phyloP scores from a whole-genome alignment of 1,140 invertebrate genomes.

The Aphidius gifuensis region DNA sequence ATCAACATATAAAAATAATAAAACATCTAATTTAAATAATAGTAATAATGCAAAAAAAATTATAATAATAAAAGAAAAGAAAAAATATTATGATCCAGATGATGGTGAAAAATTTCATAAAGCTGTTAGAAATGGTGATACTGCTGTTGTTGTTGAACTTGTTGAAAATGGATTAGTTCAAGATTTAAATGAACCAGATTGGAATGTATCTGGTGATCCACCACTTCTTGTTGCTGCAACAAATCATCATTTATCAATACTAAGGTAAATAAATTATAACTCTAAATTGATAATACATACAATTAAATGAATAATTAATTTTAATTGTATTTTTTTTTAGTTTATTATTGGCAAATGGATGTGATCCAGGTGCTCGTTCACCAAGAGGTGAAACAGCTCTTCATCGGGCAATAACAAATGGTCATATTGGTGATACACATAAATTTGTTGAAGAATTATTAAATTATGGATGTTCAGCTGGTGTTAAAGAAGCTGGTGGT shows the following conservation, averaged over 20 bases:
- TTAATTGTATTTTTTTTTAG: conserved; percentile 29
- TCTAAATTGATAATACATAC: not conserved
- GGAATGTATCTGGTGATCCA: conserved; percentile 50
- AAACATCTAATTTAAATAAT: not conserved
- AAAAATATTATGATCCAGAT: conserved; percentile 17
- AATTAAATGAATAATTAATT: conserved; percentile 3
- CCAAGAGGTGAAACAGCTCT: conserved; percentile 51
- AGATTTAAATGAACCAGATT: conserved; percentile 49
- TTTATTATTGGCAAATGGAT: conserved; percentile 43
- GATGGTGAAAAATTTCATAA: conserved; percentile 37
- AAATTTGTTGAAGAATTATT: conserved; percentile 46
- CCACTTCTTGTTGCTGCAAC: conserved; percentile 48
- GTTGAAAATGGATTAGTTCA: conserved; percentile 39
- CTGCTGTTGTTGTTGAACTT: conserved; percentile 33
- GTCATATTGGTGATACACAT: conserved; percentile 36
- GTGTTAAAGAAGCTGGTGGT: conserved; percentile 48
- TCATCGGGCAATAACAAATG: conserved; percentile 45
- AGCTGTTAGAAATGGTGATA: conserved; percentile 41
- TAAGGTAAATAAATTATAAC: conserved; percentile 36
- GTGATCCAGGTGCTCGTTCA: conserved; percentile 46
- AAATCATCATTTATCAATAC: conserved; percentile 42
- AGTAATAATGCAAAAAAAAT: not conserved
- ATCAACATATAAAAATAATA: not conserved
- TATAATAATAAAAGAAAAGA: conserved; percentile 14
- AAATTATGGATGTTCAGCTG: conserved; percentile 44